A percentile compares a stretch with the other conserved stretches of the same genome.
Evolutionary conservation across 1,140 invertebrate genomes (phyloP).

Genomic region (Manduca sexta): DNA sequence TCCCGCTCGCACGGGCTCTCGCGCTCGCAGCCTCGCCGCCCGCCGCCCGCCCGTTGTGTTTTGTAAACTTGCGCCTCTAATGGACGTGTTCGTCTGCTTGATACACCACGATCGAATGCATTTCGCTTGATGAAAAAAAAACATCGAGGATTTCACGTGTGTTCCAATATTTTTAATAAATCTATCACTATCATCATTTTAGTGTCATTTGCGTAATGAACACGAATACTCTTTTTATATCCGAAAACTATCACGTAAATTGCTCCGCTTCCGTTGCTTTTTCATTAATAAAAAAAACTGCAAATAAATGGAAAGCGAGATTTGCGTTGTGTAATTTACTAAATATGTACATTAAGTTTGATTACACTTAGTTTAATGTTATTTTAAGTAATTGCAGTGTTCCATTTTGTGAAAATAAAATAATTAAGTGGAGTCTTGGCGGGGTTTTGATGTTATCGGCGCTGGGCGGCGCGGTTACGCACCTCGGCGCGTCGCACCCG

Average conservation of each 20-base stretch:
- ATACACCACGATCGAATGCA: slow-evolving; percentile 55
- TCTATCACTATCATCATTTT: not conserved
- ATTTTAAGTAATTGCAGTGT: not conserved
- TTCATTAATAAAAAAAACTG: no score
- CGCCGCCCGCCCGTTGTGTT: no score
- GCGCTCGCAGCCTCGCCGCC: slow-evolving; percentile 3
- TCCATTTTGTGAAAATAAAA: slow-evolving; percentile 1
- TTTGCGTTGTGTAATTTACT: no score
- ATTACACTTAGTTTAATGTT: not conserved
- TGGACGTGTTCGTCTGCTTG: slow-evolving; percentile 51
- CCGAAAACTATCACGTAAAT: no score
- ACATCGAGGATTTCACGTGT: not conserved
- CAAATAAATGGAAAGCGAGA: no score
- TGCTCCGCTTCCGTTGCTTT: no score
- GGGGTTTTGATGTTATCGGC: no score
- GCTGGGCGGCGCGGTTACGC: not conserved
- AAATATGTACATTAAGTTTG: no score
- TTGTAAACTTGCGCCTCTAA: slow-evolving; percentile 40
- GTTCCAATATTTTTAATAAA: not conserved
- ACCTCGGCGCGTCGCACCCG: not conserved
- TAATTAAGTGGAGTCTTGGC: not conserved
- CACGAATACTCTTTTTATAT: not conserved
- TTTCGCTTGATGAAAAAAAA: slow-evolving; percentile 50
- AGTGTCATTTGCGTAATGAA: not conserved
- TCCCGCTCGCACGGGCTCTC: slow-evolving; percentile 44